Base-by-base conservation (phyloP, 2,888 invertebrate genomes). In the Bimastos eiseni region DNA sequence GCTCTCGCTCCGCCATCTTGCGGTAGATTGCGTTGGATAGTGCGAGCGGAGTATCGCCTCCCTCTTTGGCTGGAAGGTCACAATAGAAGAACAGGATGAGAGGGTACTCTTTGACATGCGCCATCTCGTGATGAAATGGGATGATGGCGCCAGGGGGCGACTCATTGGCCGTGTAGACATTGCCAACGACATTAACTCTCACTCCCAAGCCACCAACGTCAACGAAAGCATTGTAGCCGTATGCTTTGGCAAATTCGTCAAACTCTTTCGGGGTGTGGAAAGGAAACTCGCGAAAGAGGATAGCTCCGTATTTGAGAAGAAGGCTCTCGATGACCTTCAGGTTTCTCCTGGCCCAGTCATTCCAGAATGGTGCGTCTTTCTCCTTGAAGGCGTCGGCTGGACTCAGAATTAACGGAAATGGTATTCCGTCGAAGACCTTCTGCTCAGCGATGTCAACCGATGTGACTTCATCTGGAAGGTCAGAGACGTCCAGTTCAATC, bases 81-180 rank as follows among this genome's bases (percentile, higher is more conserved):
- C 93, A 93, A 91, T 93, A 93, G 91, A 94, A 94, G 92, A 93
- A 93, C 11, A 94, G 90, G 15, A 92, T 92, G 33, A 34, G 84
- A 36, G 94, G 94, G 90, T 92, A 93, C 24, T 93, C 93, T 0
- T 93, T 93, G 3, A 93, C 93, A 90, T 94, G 94, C 1, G 94
- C 93, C 94, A 94, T 94, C 90, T 94, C 94, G 90, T 94, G 94
- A 88, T 94, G 94, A 21, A 93, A 94, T 0, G 93, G 93, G 37
- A 94, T 94, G 19, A 92, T 92, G 70, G 92, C 91, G 33, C 93
- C 93, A 8, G 93, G 93, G 11, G 94, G 94, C 0, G 93, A 92
- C 91, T 94, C 94, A 88, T 93, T 93, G 21, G 93, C 92, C 0
- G 93, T 93, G 91, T 92, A 93, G 15, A 93, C 93, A 88, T 93